phyloP scores from a whole-genome alignment of 2,797 vertebrate genomes.

The Sebastes goodei region DNA sequence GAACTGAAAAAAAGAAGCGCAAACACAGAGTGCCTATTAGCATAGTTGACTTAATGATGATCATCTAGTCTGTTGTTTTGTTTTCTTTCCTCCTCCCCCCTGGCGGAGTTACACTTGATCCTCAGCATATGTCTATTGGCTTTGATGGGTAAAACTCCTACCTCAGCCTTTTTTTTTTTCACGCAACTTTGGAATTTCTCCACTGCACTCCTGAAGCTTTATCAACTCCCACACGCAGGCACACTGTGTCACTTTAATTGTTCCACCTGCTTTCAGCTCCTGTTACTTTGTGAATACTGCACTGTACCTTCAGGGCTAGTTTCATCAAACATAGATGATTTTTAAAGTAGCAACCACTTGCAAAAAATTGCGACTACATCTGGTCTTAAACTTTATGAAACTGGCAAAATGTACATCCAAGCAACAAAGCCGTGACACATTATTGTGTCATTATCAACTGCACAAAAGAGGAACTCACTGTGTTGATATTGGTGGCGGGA shows the following conservation, averaged over 20 bases:
- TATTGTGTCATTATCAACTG: background rate
- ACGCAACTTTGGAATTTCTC: slow-evolving; percentile 35
- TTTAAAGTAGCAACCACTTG: slow-evolving; percentile 1
- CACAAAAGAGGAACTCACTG: background rate
- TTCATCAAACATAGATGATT: slow-evolving; percentile 23
- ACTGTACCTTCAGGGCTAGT: slow-evolving; percentile 13
- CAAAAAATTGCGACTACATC: background rate
- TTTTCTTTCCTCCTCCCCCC: background rate
- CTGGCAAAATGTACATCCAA: background rate
- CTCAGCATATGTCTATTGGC: slow-evolving; percentile 21
- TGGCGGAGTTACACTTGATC: slow-evolving; percentile 23
- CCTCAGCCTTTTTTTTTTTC: slow-evolving; percentile 40
- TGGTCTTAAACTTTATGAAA: background rate
- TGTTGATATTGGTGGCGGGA: background rate
- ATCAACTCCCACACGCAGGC: slow-evolving; percentile 24
- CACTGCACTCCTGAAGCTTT: slow-evolving; percentile 22
- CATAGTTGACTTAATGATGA: slow-evolving; percentile 17
- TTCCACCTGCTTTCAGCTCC: slow-evolving; percentile 37
- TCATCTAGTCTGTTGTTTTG: background rate
- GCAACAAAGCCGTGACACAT: background rate
- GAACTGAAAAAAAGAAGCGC: background rate
- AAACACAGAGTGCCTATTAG: slow-evolving; percentile 11
- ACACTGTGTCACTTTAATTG: slow-evolving; percentile 39
- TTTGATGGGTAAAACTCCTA: slow-evolving; percentile 36
- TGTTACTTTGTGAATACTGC: background rate